Evolutionary conservation across 2,888 invertebrate species (phyloP), one percentile per base, ranked within the genome.

Genomic region (Drosophila limbata): DNA sequence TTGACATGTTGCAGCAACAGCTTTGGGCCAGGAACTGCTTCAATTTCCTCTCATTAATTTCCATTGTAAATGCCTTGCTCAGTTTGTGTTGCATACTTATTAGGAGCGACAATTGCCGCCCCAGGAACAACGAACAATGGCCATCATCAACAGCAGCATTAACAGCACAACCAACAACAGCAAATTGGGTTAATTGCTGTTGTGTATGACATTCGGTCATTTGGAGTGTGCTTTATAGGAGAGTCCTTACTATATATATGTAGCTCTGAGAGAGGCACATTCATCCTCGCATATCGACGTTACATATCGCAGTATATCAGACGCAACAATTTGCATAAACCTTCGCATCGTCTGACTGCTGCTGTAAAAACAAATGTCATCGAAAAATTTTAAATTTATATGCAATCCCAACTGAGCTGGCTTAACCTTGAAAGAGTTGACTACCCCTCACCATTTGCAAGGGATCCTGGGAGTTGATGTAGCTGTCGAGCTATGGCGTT

Each of bases 101-200:
- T 64, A 69, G 68, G 69, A 65, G 50, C 47, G 40, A 39, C 61
- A 59, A n/a, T 39, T 61, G 45, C n/a, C 35, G 40, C 33, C 15
- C 10, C 28, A 11, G 8, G 40, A 19, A 33, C 28, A 60, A 50
- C 21, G 15, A 39, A 31, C 42, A 52, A 21, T 44, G 33, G 25
- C 33, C 72, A 70, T 80, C 77, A 73, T 70, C 70, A 70, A 64
- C 48, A 67, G 57, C 56, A 66, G 28, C 73, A 83, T 79, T 72
- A 87, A 84, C 79, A 65, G 50, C 52, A 77, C 47, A 5, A 10
- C 6, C 47, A 31, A 17, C 28, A 47, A 15, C 37, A 15, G 66
- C 53, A 68, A 83, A 79, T 79, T 84, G 88, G 88, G 88, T 85
- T 84, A 84, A 86, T 88, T 88, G 66, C 70, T 64, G 48, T 71